Evolutionary conservation across 2,888 invertebrate species (phyloP), one percentile per base, ranked within the genome.

Genomic region (Sminthurides aquaticus): DNA sequence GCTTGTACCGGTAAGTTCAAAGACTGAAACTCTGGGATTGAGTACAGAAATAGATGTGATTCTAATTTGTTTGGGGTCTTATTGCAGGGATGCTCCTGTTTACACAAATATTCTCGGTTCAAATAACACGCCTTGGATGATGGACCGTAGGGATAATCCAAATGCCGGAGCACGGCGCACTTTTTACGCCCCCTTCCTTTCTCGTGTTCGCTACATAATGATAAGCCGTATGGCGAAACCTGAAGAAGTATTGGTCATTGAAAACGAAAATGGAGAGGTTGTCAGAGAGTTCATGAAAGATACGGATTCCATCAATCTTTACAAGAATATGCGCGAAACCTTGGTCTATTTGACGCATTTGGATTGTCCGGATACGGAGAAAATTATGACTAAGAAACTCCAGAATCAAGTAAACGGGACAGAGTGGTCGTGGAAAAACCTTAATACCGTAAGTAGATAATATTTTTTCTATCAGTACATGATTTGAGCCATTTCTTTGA

Each of bases 281-380:
- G 98, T 99, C 11, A 83, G 99, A 69, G 99, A 99, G 80, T 97
- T 99, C 79, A 98, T 99, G 94, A 99, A 98, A 81, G 99, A 99
- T 80, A 99, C 99, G 48, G 99, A 99, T 82, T 91, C 98, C 48
- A 99, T 99, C 76, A 97, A 96, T 82, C 84, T 99, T 78, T 99
- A 99, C 81, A 98, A 97, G 81, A 99, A 95, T 79, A 99, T 99
- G 99, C 85, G 97, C 71, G 98, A 98, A 80, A 93, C 94, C 15
- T 82, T 95, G 64, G 99, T 99, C 22, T 99, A 98, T 80, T 84
- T 99, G 71, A 99, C 99, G 48, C 99, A 99, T 85, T 86, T 99
- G 79, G 97, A 99, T 82, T 96, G 92, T 79, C 86, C 86, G 63
- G 98, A 99, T 79, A 99, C 99, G 15, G 99, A 99, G 81, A 84